phyloP scores from a whole-genome alignment of 2,113 vertebrate genomes.

The Calcarius ornatus region DNA sequence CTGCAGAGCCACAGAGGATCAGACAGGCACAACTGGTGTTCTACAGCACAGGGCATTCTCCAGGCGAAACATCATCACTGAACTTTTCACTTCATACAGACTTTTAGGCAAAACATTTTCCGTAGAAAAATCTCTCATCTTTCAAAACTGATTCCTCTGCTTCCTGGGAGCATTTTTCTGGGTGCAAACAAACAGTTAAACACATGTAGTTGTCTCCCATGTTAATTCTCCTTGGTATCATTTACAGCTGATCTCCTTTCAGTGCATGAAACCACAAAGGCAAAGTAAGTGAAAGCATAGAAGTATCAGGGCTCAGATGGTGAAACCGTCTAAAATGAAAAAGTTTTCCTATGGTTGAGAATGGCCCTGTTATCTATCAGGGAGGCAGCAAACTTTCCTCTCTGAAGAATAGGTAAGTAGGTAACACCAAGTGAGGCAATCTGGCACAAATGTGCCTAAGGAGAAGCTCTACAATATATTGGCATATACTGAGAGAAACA shows the following conservation, averaged over 20 bases:
- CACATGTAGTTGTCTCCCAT: not conserved
- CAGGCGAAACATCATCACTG: not conserved
- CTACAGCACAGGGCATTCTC: not conserved
- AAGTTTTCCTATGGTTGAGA: not conserved
- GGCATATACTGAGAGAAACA: conserved; percentile 24
- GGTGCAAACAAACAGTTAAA: not conserved
- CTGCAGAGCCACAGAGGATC: not conserved
- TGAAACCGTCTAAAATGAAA: not conserved
- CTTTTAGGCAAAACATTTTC: not conserved
- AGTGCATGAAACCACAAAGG: not conserved
- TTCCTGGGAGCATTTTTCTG: not conserved
- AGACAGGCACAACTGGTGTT: not conserved
- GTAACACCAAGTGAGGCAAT: not conserved
- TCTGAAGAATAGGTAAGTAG: not conserved
- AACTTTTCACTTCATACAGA: not conserved
- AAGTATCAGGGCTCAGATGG: not conserved
- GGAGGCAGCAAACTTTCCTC: not conserved
- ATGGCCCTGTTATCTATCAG: not conserved
- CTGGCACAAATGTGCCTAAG: fast-evolving
- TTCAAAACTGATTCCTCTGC: not conserved
- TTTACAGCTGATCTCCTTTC: not conserved
- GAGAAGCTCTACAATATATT: not conserved
- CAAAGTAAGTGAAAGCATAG: not conserved
- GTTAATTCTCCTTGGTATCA: not conserved
- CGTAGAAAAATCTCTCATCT: fast-evolving